Conservation (phyloP, 2,113 vertebrate genomes). For the Martes martes region DNA sequence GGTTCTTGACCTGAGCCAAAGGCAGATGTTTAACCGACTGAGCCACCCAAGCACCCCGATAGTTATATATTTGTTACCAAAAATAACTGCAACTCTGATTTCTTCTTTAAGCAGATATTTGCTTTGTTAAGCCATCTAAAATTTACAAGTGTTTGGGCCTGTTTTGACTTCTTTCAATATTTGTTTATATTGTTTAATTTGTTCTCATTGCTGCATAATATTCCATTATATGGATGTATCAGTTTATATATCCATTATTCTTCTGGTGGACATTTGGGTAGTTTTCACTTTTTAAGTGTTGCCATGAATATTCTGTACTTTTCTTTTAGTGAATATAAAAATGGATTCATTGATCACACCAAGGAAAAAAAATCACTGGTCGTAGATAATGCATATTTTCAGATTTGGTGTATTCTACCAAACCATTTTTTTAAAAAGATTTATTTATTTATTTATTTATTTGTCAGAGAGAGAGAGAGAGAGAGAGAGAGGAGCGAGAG, state of each 20-base stretch:
- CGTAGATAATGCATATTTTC: not conserved
- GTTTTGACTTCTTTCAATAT: not conserved
- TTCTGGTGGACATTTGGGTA: not conserved
- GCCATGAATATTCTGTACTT: not conserved
- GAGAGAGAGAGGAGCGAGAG: too few relatives aligned
- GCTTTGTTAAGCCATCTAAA: not conserved
- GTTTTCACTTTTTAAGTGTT: not conserved
- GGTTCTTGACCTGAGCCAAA: not conserved
- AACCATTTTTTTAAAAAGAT: too few relatives aligned
- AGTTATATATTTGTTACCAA: not conserved
- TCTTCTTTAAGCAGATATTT: not conserved
- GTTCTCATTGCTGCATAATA: not conserved
- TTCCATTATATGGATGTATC: not conserved
- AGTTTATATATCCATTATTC: not conserved
- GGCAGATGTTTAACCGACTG: not conserved
- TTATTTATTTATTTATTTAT: too few relatives aligned
- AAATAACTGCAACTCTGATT: not conserved
- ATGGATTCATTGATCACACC: not conserved
- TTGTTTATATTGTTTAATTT: not conserved
- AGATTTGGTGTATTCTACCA: not conserved
- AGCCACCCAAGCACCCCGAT: not conserved
- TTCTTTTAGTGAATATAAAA: not conserved
- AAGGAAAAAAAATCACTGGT: not conserved
- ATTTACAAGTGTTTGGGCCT: not conserved
- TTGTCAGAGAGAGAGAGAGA: too few relatives aligned